These are phyloP conservation scores for Plectrocnemia conspersa DNA, from an alignment of 1,140 invertebrate species.

Conservation along the genomic window DNA sequence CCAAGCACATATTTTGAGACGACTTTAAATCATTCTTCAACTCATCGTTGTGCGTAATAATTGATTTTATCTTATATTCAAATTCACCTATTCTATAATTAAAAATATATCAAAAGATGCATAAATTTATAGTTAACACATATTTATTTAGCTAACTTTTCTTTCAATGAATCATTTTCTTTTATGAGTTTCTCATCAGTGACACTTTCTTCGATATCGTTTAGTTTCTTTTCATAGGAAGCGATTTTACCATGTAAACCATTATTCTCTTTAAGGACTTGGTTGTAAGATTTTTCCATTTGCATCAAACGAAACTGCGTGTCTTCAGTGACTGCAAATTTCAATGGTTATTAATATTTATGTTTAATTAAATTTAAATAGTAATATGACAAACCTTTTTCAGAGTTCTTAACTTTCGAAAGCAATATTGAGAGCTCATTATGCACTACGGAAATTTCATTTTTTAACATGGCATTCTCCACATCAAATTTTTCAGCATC, in stretches of 20 bases:
- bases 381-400: conserved; percentile 46
- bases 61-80: conserved; percentile 22
- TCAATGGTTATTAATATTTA: not conserved
- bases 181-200: conserved; percentile 37
- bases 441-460: conserved; percentile 55
- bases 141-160: conserved; percentile 42
- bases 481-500: conserved; percentile 16
- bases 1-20: conserved; percentile 30
- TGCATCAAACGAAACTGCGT: conserved; percentile 19
- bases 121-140: not conserved
- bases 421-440: conserved; percentile 54
- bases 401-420: conserved; percentile 50
- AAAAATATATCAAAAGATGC: conserved; percentile 1
- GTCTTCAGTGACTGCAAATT: conserved; percentile 21
- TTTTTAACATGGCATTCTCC: conserved; percentile 48
- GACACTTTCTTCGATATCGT: not conserved
- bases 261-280: conserved; percentile 24
- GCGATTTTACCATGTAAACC: conserved; percentile 9
- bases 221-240: conserved; percentile 2
- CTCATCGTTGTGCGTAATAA: conserved; percentile 22
- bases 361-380: conserved; percentile 11
- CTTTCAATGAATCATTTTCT: conserved; percentile 46
- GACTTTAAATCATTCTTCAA: conserved; percentile 28
- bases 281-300: conserved; percentile 25
- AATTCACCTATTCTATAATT: conserved; percentile 23